These are phyloP conservation scores for Tenodera sinensis DNA, from an alignment of 2,888 invertebrate genomes.

Conservation along the genomic window DNA sequence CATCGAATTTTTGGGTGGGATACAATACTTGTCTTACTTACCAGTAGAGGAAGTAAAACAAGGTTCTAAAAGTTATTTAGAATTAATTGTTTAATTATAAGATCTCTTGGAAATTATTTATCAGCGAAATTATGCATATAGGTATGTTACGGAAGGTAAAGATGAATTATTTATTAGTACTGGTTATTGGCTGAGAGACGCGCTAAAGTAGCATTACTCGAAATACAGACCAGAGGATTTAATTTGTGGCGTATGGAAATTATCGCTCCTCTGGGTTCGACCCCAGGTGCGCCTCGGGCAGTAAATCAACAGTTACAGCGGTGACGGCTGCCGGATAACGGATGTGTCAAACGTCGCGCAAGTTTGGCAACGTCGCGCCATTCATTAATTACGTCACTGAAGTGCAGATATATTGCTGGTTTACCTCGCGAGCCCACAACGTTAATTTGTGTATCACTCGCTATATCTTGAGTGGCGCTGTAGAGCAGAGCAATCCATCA, in stretches of 20 bases:
- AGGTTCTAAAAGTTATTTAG: too few relatives aligned
- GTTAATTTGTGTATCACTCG: background rate
- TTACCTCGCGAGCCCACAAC: background rate
- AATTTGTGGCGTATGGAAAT: background rate
- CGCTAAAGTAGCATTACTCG: background rate
- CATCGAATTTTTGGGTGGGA: too few relatives aligned
- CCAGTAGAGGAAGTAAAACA: too few relatives aligned
- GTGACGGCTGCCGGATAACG: background rate
- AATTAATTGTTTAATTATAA: too few relatives aligned
- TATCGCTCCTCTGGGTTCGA: background rate
- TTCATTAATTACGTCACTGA: background rate
- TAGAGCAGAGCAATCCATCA: too few relatives aligned
- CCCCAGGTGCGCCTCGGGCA: background rate
- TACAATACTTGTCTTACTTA: too few relatives aligned
- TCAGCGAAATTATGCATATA: too few relatives aligned
- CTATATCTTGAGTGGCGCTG: background rate
- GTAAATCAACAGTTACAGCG: background rate
- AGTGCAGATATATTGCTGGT: background rate
- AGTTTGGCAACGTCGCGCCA: background rate
- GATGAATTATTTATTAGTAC: background rate
- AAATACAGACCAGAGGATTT: background rate
- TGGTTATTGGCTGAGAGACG: background rate
- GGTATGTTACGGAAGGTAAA: too few relatives aligned
- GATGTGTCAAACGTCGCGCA: background rate
- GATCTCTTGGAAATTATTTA: too few relatives aligned